Conservation (phyloP, 1,140 invertebrate genomes). For the Archivesica marissinica region DNA sequence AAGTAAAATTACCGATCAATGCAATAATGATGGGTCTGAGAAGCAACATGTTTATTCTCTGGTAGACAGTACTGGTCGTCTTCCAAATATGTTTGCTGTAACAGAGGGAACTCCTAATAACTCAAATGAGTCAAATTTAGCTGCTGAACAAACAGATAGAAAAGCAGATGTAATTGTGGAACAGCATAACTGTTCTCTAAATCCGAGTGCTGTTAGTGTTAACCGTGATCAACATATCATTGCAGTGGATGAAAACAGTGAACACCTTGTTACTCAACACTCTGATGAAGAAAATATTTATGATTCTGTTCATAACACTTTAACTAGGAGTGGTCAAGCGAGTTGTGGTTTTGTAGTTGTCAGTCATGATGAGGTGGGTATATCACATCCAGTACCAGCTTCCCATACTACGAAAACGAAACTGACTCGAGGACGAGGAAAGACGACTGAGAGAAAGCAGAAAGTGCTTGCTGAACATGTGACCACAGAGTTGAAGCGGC, state of each 20-base stretch:
- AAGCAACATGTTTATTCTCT: not conserved
- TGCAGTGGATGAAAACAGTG: too few species aligned
- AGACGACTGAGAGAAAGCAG: not conserved
- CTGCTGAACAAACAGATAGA: not conserved
- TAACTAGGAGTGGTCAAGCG: not conserved
- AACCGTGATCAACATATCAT: too few species aligned
- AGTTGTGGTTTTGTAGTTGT: conserved; percentile 30
- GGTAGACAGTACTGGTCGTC: conserved; percentile 4
- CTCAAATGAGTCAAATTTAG: not conserved
- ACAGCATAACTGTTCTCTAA: too few species aligned
- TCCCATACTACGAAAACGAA: not conserved
- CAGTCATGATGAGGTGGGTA: not conserved
- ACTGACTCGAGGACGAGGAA: not conserved
- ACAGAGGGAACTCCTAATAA: not conserved
- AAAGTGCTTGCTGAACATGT: conserved; percentile 2
- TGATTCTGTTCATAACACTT: conserved; percentile 28
- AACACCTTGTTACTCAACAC: too few species aligned
- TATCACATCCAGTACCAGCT: not conserved
- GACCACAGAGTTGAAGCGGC: conserved; percentile 25
- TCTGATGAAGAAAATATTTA: conserved; percentile 20
- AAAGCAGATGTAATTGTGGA: too few species aligned
- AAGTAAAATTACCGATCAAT: not conserved
- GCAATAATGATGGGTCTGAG: not conserved
- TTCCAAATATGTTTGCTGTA: not conserved
- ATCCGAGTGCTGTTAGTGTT: too few species aligned